Conservation (phyloP, 2,888 invertebrate genomes). For the Morinoia aosen region DNA sequence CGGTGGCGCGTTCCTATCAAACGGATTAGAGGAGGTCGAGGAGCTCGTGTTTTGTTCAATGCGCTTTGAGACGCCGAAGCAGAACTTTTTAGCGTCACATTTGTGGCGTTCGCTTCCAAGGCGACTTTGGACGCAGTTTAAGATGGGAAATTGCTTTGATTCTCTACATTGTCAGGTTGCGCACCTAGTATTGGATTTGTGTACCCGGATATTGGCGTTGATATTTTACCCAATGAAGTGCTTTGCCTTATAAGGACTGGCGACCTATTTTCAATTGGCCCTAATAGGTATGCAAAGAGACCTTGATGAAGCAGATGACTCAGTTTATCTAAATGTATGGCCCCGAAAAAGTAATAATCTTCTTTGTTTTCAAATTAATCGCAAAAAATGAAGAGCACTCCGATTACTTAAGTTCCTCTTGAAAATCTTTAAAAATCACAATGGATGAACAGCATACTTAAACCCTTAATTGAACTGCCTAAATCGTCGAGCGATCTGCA, state of each 20-base stretch:
- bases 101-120: neutral
- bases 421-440: neutral
- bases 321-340: neutral
- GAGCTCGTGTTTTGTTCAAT: neutral
- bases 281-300: neutral
- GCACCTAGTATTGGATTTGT: neutral
- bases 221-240: too few relatives aligned
- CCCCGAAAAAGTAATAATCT: neutral
- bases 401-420: neutral
- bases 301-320: neutral
- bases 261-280: too few relatives aligned
- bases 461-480: neutral
- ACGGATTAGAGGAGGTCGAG: neutral
- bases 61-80: slow-evolving; percentile 1
- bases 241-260: too few relatives aligned
- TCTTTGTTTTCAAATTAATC: neutral
- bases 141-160: neutral
- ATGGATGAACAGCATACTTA: neutral
- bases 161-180: neutral
- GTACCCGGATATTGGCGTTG: neutral
- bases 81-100: neutral
- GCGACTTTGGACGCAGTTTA: neutral
- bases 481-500: neutral
- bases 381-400: neutral
- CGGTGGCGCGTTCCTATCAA: neutral